Evolutionary conservation across 2,113 vertebrate species (phyloP).

Genomic region (Bubalus kerabau): DNA sequence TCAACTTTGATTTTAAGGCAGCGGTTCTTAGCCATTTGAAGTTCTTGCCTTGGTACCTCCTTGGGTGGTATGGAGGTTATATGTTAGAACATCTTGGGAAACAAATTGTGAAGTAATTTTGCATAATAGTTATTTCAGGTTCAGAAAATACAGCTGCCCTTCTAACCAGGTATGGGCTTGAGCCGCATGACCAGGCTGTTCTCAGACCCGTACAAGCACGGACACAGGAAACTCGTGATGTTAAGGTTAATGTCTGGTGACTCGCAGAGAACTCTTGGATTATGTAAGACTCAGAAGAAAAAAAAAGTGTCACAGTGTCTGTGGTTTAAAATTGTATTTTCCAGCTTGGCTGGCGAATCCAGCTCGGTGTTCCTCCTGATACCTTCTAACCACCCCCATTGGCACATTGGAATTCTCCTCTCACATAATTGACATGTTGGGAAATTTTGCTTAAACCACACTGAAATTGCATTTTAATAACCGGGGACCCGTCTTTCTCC

Average conservation of each 20-base stretch:
- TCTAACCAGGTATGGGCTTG: not conserved
- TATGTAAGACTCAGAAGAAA: not conserved
- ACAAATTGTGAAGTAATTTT: not conserved
- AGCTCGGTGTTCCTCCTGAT: not conserved
- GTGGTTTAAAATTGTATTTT: constrained; percentile 32
- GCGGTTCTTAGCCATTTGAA: not conserved
- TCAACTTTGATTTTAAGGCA: not conserved
- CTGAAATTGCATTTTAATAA: constrained; percentile 48
- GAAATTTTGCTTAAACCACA: constrained; percentile 39
- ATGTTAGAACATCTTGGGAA: not conserved
- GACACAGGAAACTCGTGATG: not conserved
- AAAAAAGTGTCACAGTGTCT: not conserved
- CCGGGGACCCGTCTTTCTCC: not conserved
- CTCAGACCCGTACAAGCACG: not conserved
- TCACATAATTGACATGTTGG: constrained; percentile 32
- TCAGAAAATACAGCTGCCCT: not conserved
- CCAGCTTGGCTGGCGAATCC: not conserved
- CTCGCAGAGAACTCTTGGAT: not conserved
- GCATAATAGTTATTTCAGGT: not conserved
- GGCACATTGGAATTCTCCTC: not conserved
- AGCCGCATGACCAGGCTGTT: not conserved
- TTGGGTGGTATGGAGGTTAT: not conserved
- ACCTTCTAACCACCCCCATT: not conserved
- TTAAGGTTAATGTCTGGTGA: not conserved
- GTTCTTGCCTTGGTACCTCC: not conserved